Conservation (phyloP, 2,797 vertebrate species). For the Knipowitschia caucasica region DNA sequence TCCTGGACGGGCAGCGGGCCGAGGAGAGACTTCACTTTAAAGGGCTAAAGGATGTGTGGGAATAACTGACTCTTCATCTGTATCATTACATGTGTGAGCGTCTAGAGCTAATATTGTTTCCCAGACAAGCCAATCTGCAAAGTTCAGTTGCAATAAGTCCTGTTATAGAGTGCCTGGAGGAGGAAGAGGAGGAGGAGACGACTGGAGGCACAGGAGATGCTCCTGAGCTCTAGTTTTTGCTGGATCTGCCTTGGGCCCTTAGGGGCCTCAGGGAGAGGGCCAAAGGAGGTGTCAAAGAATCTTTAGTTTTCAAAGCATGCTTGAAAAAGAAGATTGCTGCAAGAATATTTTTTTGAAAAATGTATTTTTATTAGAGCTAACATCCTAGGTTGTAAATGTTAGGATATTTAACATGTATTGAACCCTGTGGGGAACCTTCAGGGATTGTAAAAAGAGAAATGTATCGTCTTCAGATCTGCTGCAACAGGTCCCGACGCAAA, state of each 20-base stretch:
- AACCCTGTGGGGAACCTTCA: constrained; percentile 81
- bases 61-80: constrained; percentile 68
- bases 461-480: constrained; percentile 88
- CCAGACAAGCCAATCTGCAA: constrained; percentile 70
- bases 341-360: constrained; percentile 98
- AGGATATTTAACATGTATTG: constrained; percentile 93
- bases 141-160: constrained; percentile 80
- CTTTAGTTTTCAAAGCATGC: constrained; percentile 85
- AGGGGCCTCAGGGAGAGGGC: constrained; percentile 25
- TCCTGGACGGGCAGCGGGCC: constrained; percentile 46
- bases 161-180: constrained; percentile 61
- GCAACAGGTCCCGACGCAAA: constrained; percentile 86
- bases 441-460: constrained; percentile 93
- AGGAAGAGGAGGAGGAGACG: constrained; percentile 66
- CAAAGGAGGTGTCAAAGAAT: constrained; percentile 43
- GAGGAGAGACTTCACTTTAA: constrained; percentile 62
- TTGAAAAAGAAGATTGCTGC: constrained; percentile 88
- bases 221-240: constrained; percentile 49
- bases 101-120: constrained; percentile 63
- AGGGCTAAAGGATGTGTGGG: constrained; percentile 80
- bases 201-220: constrained; percentile 41
- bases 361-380: constrained; percentile 99
- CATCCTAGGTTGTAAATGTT: constrained; percentile 98
- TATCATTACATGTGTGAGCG: constrained; percentile 64
- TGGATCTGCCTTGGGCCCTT: constrained; percentile 67